Evolutionary conservation across 2,888 invertebrate species (phyloP), one percentile per base, ranked within the genome.

Genomic region (Sinhomidia bicolor): DNA sequence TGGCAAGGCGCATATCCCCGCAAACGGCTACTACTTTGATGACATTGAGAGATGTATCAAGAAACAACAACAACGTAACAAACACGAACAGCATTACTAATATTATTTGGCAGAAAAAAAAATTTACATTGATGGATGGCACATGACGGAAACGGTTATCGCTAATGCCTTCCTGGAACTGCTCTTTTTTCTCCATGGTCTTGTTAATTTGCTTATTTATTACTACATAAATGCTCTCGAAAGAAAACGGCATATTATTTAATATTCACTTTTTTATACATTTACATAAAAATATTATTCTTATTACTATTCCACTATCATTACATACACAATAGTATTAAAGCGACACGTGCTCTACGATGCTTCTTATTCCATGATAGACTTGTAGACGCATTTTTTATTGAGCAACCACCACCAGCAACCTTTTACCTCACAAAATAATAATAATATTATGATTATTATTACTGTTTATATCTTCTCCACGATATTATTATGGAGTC

Each of bases 111-210:
- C 47, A 47, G 47, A 47, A 47, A 47, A 47, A 14, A 14, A n/a
- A 47, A 26, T 9, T 57, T 57, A 6, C 23, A 12, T 57, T 20
- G 1, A 23, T 20, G 23, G 57, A 57, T 7, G 17, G 41, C 41
- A 41, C 10, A 60, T 60, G 29, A 26, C 78, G 85, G 85, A 85
- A 78, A 65, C 51, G 20, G 17, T 85, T 85, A 85, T 85, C 85
- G 29, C 5, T 26, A 10, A 47, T 60, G 20, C 20, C 78, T 65
- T 85, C 85, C 85, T 57, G 62, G 76, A 14, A 36, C 17, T 17
- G 26, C 5, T 26, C 26, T 51, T 26, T 51, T 14, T 2, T 23
- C 36, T 68, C n/a, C 17, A 20, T 32, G 32, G 2, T 6, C 17
- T 57, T 4, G 3, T 57, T 4, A 57, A 36, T 32, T 29, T 26